phyloP scores from a whole-genome alignment of 2,113 vertebrate genomes.

The Seriola dumerili region DNA sequence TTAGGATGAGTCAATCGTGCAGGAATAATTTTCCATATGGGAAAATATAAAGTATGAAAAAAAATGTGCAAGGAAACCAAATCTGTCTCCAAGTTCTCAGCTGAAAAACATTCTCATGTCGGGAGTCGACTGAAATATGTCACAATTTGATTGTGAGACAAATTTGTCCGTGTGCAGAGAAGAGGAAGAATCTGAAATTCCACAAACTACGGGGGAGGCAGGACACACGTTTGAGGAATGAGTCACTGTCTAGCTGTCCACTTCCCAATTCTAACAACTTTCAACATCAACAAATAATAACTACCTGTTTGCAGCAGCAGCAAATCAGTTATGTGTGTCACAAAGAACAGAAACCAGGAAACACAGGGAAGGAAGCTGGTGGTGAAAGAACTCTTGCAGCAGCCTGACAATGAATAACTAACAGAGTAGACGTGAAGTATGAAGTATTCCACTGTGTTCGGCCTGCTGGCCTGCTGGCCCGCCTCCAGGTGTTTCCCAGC shows the following conservation, averaged over 20 bases:
- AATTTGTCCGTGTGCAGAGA: neutral
- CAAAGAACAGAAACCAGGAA: constrained; percentile 37
- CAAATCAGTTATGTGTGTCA: neutral
- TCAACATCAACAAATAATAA: constrained; percentile 48
- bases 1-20: neutral
- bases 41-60: neutral
- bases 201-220: neutral
- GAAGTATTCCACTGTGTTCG: constrained; percentile 55
- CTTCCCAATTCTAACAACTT: constrained; percentile 61
- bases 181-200: constrained; percentile 17
- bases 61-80: neutral
- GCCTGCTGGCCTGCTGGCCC: constrained; percentile 56
- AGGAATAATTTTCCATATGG: neutral
- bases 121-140: neutral
- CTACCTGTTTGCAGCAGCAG: constrained; percentile 2
- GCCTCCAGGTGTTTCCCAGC: constrained; percentile 69
- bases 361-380: constrained; percentile 40
- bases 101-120: neutral
- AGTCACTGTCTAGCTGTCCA: constrained; percentile 30
- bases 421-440: constrained; percentile 22
- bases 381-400: constrained; percentile 40
- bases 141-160: constrained; percentile 13
- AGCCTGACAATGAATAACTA: constrained; percentile 46
- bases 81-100: neutral
- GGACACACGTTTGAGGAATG: neutral